Base-by-base conservation (phyloP, 2,888 invertebrate species). In the Nephrotoma appendiculata region DNA sequence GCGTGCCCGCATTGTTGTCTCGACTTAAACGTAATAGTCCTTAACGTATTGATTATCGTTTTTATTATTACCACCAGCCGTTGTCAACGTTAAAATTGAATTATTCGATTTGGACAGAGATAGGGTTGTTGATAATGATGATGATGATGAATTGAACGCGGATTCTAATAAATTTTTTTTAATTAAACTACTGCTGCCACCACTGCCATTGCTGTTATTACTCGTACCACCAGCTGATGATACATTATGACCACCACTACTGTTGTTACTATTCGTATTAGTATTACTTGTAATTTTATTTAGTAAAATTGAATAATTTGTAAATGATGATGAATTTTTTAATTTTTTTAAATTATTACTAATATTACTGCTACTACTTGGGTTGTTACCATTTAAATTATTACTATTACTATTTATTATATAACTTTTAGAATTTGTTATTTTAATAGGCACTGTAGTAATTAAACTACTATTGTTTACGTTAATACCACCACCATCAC, bases 371-470 rank as follows among this genome's bases (percentile, higher is more conserved):
- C 41, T 41, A 12, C 15, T 15, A 15, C 42, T 42, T 42, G 84
- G 6, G 43, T 42, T 84, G 71, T 71, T 71, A 31, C 71, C 71
- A 42, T n/a, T 42, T 84, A 84, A 42, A 84, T 15, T 41, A 84
- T 84, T 84, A 42, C 41, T 42, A 71, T 71, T 71, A 71, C 11
- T 71, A 42, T 19, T 42, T 84, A 84, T 42, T 42, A 84, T 41
- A 84, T 84, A 42, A 42, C 41, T 42, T 84, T 84, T 84, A 84
- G 85, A 85, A 44, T 42, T 44, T 42, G 87, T 87, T 83, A 88
- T 87, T 87, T 88, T 88, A 4, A 88, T 44, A 52, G 88, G 88
- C 41, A 88, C 88, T 57, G 88, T 88, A 85, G 43, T 44, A 84
- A 84, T 84, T 84, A 84, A 43, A 84, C 43, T 84, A 84, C 43